Base-by-base conservation (phyloP, 2,113 vertebrate species). In the Heloderma charlesbogerti region DNA sequence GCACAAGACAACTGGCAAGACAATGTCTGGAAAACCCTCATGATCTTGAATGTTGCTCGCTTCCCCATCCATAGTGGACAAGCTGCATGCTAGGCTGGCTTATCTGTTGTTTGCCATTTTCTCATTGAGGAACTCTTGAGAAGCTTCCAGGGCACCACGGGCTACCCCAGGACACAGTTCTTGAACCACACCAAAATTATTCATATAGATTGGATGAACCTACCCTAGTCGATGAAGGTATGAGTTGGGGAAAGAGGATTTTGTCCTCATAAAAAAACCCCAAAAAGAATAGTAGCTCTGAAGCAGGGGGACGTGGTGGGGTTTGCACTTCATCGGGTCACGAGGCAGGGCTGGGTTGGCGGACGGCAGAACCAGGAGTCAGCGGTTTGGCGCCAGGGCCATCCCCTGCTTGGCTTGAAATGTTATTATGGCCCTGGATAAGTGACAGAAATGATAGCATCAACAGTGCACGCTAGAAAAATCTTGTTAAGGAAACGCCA, bases 401-500 rank as follows among this genome's bases (percentile, higher is more conserved):
- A 8, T 34, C 37, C 80, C 88, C 51, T 45, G 69, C 80, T 45
- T 83, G 25, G 69, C 69, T n/a, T 0, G 10, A 74, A 45, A 89
- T 63, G 69, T 9, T 4, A 20, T 89, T 84, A 89, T 34, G 54
- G 67, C 37, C 51, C 88, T 89, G 88, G 81, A 89, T 63, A 75
- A 27, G 80, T 89, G 88, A 89, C 88, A 84, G 37, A n/a, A 83
- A 40, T 15, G 69, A 82, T 88, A 88, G 80, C 34, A 77, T 84
- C 69, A 83, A n/a, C 66, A 87, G 66, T 66, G 69, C 83, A 67
- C 57, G n/a, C 54, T 67, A 20, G 18, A 54, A 87, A 83, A 88
- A 83, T 29, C n/a, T 75, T 31, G 57, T 60, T 87, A 82, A 51
- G 88, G 81, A 84, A 75, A 63, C 69, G 57, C 72, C 69, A 84